Percentiles rank a stretch among this genome's conserved stretches.
These are phyloP conservation scores for Mormoops blainvillei DNA, from an alignment of 2,113 vertebrate genomes.

Conservation along the genomic window DNA sequence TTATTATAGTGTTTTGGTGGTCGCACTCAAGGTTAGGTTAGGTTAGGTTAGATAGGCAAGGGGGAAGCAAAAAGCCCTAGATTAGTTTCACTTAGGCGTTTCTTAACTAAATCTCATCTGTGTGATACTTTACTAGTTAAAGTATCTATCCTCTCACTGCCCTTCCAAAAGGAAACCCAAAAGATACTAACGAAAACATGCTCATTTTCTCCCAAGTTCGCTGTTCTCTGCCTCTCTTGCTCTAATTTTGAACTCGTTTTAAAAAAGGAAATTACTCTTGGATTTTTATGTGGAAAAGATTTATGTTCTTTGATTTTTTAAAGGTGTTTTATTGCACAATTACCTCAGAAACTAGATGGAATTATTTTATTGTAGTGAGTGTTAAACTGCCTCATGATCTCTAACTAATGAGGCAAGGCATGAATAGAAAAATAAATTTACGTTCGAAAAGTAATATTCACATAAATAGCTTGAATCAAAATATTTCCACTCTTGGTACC, in stretches of 20 bases:
- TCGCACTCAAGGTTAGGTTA: background rate
- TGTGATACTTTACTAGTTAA: background rate
- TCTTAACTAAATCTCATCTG: conserved; percentile 5
- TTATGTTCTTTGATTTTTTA: conserved; percentile 14
- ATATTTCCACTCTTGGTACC: background rate
- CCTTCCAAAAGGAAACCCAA: background rate
- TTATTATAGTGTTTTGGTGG: background rate
- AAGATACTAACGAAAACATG: background rate
- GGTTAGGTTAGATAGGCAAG: background rate
- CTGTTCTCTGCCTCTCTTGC: background rate
- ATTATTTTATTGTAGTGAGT: background rate
- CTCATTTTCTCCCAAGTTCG: background rate
- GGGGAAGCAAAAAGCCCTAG: background rate
- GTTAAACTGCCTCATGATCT: background rate
- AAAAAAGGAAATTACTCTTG: background rate
- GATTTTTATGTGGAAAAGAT: background rate
- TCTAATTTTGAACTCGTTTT: conserved; percentile 18
- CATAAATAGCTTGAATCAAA: background rate
- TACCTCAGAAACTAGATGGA: background rate
- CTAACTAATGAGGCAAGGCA: background rate
- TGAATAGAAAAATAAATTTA: background rate
- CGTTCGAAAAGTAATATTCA: background rate
- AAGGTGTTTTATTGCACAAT: background rate
- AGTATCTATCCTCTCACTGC: background rate
- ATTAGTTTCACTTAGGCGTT: background rate